Evolutionary conservation across 2,797 vertebrate species (phyloP).

Genomic region (Rhabdophis nuchalis): DNA sequence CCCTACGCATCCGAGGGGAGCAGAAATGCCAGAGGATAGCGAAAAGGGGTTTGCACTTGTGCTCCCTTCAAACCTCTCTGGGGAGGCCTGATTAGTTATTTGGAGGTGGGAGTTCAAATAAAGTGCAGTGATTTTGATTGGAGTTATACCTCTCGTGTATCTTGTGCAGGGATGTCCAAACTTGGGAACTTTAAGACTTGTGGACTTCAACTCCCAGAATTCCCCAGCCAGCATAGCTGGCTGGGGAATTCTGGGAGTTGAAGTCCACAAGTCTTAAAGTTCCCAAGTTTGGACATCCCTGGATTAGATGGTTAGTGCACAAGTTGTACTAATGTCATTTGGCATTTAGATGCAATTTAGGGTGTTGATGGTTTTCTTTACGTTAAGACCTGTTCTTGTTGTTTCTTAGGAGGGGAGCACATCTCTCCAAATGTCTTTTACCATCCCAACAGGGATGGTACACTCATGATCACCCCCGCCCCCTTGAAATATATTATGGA

Average conservation of each 20-base stretch:
- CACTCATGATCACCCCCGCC: neutral
- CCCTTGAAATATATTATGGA: neutral
- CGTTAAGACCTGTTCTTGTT: neutral
- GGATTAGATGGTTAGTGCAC: neutral
- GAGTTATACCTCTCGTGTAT: neutral
- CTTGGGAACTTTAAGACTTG: too few relatives aligned
- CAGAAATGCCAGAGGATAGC: neutral
- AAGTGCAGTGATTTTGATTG: neutral
- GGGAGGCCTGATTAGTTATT: neutral
- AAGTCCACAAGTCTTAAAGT: too few relatives aligned
- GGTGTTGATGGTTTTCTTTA: neutral
- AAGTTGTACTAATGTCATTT: neutral
- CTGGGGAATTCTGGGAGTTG: too few relatives aligned
- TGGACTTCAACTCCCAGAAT: too few relatives aligned
- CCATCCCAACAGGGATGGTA: neutral
- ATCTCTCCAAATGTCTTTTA: neutral
- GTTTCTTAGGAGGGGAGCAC: fast-evolving
- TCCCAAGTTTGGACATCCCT: too few relatives aligned
- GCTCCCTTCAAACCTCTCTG: neutral
- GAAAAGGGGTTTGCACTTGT: neutral
- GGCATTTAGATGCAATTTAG: neutral
- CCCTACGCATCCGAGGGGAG: neutral
- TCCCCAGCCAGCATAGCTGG: too few relatives aligned
- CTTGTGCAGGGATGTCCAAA: too few relatives aligned
- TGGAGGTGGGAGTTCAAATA: neutral